These are phyloP conservation scores for Amphiprion percula DNA, from an alignment of 2,113 vertebrate genomes.

Conservation along the genomic window DNA sequence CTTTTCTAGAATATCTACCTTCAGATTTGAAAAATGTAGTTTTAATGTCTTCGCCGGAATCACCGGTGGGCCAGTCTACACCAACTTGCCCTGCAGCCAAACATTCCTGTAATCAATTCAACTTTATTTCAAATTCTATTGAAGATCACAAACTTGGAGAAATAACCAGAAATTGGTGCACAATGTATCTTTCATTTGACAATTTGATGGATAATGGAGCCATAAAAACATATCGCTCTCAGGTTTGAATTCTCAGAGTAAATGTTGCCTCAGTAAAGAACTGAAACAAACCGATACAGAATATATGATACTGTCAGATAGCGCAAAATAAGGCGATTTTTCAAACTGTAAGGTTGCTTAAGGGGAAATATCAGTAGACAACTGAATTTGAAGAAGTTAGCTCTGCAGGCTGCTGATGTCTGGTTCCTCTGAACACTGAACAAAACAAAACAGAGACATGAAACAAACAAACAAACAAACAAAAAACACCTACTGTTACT, in stretches of 20 bases:
- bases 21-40: not conserved
- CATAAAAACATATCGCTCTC: not conserved
- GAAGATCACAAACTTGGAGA: too few species aligned
- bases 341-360: not conserved
- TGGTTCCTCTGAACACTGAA: not conserved
- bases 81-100: not conserved
- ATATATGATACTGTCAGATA: not conserved
- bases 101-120: not conserved
- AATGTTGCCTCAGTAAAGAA: not conserved
- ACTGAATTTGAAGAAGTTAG: too few species aligned
- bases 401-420: too few species aligned
- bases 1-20: not conserved
- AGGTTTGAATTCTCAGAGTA: constrained; percentile 4
- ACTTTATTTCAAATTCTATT: not conserved
- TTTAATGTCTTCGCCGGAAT: not conserved
- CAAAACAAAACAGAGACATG: too few species aligned
- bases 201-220: constrained; percentile 6
- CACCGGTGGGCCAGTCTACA: not conserved
- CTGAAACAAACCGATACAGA: not conserved
- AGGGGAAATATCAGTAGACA: not conserved
- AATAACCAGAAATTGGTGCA: not conserved
- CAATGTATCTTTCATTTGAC: not conserved
- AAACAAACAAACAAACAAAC: too few species aligned
- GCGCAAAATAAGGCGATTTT: constrained; percentile 13
- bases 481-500: too few species aligned